Evolutionary conservation across 2,888 invertebrate genomes (phyloP), one percentile per base, ranked within the genome.

Genomic region (Chaitophorus viminalis): DNA sequence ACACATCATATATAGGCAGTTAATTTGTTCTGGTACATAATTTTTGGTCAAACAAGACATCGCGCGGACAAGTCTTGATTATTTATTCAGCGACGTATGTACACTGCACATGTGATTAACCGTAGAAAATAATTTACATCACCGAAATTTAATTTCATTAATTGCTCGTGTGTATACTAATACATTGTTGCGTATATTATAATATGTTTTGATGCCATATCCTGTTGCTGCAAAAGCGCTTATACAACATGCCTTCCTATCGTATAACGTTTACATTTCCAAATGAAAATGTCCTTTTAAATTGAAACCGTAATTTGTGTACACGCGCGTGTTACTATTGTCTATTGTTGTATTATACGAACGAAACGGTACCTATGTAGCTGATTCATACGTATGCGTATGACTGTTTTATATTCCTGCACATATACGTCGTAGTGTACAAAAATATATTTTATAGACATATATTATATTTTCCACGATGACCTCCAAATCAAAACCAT

Each of bases 21-120:
- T 79, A 79, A 79, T 79, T 79, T 39, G 79, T 79, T 79, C 79
- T 68, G 79, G 79, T 79, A 79, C 79, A 68, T 79, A 36, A 39
- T 36, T 79, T 79, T 65, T n/a, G 29, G 79, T 68, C 18, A 65
- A 39, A 79, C 65, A 39, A 79, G 79, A 36, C 36, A 18, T 25
- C 79, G 39, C 31, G 36, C 36, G 65, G 36, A 39, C 65, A 21
- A 36, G 36, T 29, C 79, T 18, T 29, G 65, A 79, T 79, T 79
- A 29, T 79, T 65, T 65, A 79, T 65, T 39, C 29, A 79, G 39
- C 79, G 9, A 14, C 68, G 68, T 14, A 14, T 60, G 8, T 25
- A 65, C 18, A 25, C 8, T 3, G 18, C 25, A 60, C 18, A 8
- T 79, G 21, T 36, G 14, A 46, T 11, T 46, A 11, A 46, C 46